These are phyloP conservation scores for Malacosoma neustria DNA, from an alignment of 2,888 invertebrate species.

Conservation along the genomic window DNA sequence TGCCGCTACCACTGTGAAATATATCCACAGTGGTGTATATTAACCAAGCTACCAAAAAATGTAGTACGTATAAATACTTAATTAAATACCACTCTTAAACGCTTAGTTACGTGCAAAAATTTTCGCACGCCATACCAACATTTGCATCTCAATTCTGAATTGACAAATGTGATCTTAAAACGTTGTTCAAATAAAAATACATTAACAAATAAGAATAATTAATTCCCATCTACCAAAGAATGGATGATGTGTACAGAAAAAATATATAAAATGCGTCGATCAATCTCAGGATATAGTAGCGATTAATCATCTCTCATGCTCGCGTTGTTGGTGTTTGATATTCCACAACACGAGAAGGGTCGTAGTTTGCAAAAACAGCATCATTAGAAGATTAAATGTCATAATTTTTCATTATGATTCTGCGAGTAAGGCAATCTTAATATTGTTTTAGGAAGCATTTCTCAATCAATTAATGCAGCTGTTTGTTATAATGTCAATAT, in stretches of 20 bases:
- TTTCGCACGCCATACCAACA: constrained; percentile 44
- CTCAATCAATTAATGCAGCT: background rate
- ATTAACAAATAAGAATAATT: constrained; percentile 34
- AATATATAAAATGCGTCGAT: constrained; percentile 41
- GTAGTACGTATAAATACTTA: no score
- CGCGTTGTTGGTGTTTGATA: constrained; percentile 27
- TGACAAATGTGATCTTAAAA: constrained; percentile 62
- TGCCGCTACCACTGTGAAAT: constrained; percentile 19
- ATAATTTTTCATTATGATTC: constrained; percentile 1
- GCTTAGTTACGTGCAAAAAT: constrained; percentile 25
- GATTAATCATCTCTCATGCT: constrained; percentile 57
- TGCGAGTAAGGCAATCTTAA: no score
- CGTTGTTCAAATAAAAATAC: constrained; percentile 30
- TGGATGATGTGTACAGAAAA: constrained; percentile 21
- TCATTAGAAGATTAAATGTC: background rate
- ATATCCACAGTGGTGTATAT: background rate
- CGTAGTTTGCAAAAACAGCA: constrained; percentile 13
- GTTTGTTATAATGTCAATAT: constrained; percentile 2
- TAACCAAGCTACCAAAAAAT: background rate
- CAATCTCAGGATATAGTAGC: constrained; percentile 45
- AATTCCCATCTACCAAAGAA: constrained; percentile 19
- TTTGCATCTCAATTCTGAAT: constrained; percentile 39
- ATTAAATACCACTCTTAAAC: constrained; percentile 40
- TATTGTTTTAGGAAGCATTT: constrained; percentile 2
- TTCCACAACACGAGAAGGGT: constrained; percentile 38